Evolutionary conservation across 92 coral and sea anemone species (phyloP).

Genomic region (Epizoanthus stellaris): DNA sequence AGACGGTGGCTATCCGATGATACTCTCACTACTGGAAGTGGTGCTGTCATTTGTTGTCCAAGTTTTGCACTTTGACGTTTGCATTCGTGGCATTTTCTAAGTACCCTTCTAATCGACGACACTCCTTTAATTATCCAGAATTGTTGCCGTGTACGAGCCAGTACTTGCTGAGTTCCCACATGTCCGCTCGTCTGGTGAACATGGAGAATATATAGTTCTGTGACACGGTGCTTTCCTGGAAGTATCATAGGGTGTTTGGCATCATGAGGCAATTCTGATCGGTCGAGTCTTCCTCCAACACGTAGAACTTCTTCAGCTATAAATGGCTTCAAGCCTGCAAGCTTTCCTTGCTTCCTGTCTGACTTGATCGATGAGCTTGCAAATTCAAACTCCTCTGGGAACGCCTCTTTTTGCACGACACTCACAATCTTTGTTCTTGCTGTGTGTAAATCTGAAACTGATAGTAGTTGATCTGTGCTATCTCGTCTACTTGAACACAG

Average conservation of each 20-base stretch:
- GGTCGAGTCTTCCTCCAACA: constrained; percentile 55
- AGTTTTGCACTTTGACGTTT: constrained; percentile 58
- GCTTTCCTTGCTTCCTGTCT: constrained; percentile 2
- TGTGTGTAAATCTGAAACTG: constrained; percentile 17
- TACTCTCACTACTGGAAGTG: constrained; percentile 57
- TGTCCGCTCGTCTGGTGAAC: constrained; percentile 55
- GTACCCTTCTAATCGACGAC: constrained; percentile 52
- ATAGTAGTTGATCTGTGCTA: neutral
- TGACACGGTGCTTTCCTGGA: constrained; percentile 52
- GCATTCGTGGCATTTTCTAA: constrained; percentile 55
- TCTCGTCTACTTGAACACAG: neutral
- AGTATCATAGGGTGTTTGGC: constrained; percentile 59
- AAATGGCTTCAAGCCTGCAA: constrained; percentile 50
- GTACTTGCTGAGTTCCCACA: constrained; percentile 59
- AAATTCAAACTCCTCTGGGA: constrained; percentile 15
- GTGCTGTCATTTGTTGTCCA: constrained; percentile 61
- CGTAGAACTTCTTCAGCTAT: constrained; percentile 42
- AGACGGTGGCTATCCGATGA: constrained; percentile 29
- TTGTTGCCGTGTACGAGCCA: constrained; percentile 50
- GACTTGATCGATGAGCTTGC: neutral
- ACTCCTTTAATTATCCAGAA: constrained; percentile 56
- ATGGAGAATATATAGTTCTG: constrained; percentile 37
- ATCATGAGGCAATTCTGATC: constrained; percentile 46
- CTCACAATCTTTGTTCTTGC: constrained; percentile 55
- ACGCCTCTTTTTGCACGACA: constrained; percentile 50